A percentile compares a stretch with the other conserved stretches of the same genome.
Conservation (phyloP, 2,113 vertebrate species). For the Ceratotherium simum region DNA sequence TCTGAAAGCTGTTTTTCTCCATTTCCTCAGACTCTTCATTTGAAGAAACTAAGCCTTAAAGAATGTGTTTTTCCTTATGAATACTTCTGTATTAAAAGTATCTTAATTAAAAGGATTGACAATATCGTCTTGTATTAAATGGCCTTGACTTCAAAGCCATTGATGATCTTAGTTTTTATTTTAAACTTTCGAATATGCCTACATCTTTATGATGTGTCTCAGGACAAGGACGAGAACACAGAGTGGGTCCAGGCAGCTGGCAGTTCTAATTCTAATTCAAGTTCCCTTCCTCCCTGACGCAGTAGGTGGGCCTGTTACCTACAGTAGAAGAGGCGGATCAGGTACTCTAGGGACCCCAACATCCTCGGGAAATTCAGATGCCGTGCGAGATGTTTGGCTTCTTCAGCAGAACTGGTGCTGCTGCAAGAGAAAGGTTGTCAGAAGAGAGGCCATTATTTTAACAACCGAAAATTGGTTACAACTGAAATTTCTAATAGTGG, state of each 20-base stretch:
- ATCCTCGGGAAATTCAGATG: neutral
- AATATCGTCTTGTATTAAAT: neutral
- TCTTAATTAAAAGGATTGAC: neutral
- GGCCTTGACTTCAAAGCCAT: neutral
- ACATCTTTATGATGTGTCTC: neutral
- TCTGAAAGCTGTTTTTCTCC: neutral
- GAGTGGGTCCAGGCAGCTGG: neutral
- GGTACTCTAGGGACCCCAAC: neutral
- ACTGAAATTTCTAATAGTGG: neutral
- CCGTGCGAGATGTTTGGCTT: neutral
- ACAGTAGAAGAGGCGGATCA: neutral
- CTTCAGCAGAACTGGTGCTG: neutral
- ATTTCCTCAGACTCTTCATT: neutral
- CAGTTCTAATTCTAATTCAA: neutral
- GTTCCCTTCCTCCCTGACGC: neutral
- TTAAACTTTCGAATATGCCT: neutral
- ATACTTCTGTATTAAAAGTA: neutral
- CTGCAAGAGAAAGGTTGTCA: neutral
- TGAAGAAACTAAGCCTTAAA: conserved; percentile 13
- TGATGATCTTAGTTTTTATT: neutral
- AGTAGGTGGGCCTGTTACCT: neutral
- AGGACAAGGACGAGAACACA: neutral
- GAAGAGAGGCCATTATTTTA: neutral
- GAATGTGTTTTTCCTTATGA: conserved; percentile 14
- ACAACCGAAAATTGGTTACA: neutral